Base-by-base conservation (phyloP, 2,113 vertebrate genomes). In the Picathartes gymnocephalus region DNA sequence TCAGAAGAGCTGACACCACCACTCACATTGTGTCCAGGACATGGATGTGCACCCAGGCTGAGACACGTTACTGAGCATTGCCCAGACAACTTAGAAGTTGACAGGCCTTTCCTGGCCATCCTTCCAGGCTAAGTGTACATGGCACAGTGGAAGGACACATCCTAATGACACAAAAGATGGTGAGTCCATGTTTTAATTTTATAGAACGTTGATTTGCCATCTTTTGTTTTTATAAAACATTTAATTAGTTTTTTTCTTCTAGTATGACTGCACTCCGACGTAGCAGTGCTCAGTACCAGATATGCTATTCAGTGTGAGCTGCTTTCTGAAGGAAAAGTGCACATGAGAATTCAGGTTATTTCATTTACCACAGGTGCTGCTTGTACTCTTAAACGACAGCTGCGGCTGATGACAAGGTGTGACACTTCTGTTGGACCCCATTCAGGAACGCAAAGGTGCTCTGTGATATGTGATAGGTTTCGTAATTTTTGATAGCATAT, bases 401-500 rank as follows among this genome's bases (percentile, higher is more conserved):
- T 97, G 88, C 96, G 95, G 96, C 95, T 98, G 97, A 98, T 92
- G 88, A 98, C 97, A 96, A 98, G 95, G 96, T 80, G 62, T 97
- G 95, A 97, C 97, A 98, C 96, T 97, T 98, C 97, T 87, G n/a
- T 78, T 98, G 94, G 93, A 90, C 31, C 62, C 35, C 42, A 56
- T 98, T 97, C 97, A 97, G 96, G 84, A 96, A 81, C 79, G 85
- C 86, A 71, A 37, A 96, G 92, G 88, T 31, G 5, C 81, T 86
- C 96, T 94, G 72, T 50, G 31, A 94, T 93, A 97, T 91, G 76
- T 51, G n/a, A 96, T 96, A 94, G 40, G 30, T 97, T 97, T 97
- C 97, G 96, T 98, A 98, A 98, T 96, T 98, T 96, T 98, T 94
- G 95, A 96, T 97, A 98, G 96, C 45, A 37, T 96, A 90, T 97